These are phyloP conservation scores for Chrysotoxum bicinctum DNA, from an alignment of 2,888 invertebrate genomes.

Conservation along the genomic window DNA sequence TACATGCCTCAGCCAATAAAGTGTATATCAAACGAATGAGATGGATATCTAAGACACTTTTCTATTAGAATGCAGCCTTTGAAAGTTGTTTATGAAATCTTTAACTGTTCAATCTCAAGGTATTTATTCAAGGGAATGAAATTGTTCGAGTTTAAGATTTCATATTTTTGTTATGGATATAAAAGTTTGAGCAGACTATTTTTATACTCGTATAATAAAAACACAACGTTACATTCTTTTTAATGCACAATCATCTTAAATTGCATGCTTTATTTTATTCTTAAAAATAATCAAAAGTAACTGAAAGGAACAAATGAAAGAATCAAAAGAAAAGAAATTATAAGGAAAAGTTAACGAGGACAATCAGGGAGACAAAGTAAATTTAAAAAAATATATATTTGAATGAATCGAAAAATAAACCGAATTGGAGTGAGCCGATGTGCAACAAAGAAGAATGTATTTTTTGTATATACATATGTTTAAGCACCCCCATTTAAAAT, in stretches of 20 bases:
- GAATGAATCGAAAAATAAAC: not conserved
- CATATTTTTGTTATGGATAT: not conserved
- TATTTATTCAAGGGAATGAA: not conserved
- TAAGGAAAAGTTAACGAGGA: slow-evolving; percentile 53
- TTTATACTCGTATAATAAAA: not conserved
- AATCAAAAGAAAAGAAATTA: slow-evolving; percentile 7
- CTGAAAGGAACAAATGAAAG: slow-evolving; percentile 11
- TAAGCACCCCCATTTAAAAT: no score
- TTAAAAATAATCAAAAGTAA: not conserved
- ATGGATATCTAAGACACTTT: not conserved
- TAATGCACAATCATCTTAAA: not conserved
- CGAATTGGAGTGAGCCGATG: slow-evolving; percentile 17
- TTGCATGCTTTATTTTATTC: not conserved
- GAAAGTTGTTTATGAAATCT: not conserved
- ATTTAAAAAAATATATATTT: not conserved
- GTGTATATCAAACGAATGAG: not conserved
- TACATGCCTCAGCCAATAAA: not conserved
- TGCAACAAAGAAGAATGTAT: not conserved
- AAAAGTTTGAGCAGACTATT: not conserved
- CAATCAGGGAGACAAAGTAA: slow-evolving; percentile 59
- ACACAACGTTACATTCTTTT: not conserved
- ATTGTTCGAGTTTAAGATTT: not conserved
- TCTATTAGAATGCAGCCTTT: not conserved
- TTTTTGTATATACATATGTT: not conserved
- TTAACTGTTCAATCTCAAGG: not conserved